Percentiles rank a stretch among this genome's conserved stretches.
phyloP scores from a whole-genome alignment of 2,797 vertebrate species.

The Salmo trutta region DNA sequence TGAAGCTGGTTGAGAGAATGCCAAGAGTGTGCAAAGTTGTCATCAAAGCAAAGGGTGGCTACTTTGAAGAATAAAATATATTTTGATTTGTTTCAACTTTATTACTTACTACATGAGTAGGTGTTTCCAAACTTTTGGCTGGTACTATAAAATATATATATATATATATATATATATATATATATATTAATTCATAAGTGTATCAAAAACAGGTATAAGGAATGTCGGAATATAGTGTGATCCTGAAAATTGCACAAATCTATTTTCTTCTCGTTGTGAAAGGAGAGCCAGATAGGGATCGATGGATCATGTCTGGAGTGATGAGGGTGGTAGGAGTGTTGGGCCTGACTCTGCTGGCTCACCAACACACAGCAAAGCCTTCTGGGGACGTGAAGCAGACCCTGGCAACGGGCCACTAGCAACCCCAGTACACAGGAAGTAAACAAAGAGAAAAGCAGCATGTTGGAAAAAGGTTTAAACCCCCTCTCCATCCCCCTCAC shows the following conservation, averaged over 20 bases:
- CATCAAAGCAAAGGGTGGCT: too few species aligned
- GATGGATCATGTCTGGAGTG: constrained; percentile 51
- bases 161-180: constrained; percentile 59
- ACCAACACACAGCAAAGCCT: constrained; percentile 28
- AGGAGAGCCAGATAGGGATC: constrained; percentile 58
- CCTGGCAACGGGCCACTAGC: constrained; percentile 7
- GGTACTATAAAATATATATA: constrained; percentile 46
- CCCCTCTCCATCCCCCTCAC: constrained; percentile 23
- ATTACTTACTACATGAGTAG: too few species aligned
- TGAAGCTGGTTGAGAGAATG: too few species aligned
- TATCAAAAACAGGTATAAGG: constrained; percentile 74
- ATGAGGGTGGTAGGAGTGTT: constrained; percentile 30
- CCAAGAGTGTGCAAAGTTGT: too few species aligned
- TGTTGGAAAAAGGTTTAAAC: constrained; percentile 24
- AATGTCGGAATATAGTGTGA: constrained; percentile 76
- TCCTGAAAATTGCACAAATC: constrained; percentile 36
- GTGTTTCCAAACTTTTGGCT: too few species aligned
- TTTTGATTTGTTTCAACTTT: too few species aligned
- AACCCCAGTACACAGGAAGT: constrained; percentile 62
- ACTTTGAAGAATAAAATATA: too few species aligned
- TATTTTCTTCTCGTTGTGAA: constrained; percentile 30
- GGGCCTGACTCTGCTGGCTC: constrained; percentile 32
- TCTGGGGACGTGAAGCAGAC: constrained; percentile 30
- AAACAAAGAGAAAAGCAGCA: constrained; percentile 56
- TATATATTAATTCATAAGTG: constrained; percentile 61